A percentile compares a stretch with the other conserved stretches of the same genome.
phyloP scores from a whole-genome alignment of 2,888 invertebrate genomes.

The Steinernema scapterisci region DNA sequence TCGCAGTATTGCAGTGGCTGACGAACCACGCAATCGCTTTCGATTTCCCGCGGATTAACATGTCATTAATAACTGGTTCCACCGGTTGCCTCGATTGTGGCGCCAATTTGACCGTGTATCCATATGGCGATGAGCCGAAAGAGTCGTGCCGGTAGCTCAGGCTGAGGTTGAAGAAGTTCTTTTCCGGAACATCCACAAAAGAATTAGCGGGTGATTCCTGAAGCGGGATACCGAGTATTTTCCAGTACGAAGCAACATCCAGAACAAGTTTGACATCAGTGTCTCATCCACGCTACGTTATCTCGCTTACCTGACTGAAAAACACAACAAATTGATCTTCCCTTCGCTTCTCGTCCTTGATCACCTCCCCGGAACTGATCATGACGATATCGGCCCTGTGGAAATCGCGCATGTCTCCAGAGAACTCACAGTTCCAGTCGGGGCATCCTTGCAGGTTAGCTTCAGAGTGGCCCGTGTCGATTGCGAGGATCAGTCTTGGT shows the following conservation, averaged over 20 bases:
- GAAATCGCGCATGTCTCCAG: constrained; percentile 39
- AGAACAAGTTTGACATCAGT: too few relatives aligned
- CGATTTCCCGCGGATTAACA: constrained; percentile 47
- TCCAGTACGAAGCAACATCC: too few relatives aligned
- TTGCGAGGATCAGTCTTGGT: constrained; percentile 45
- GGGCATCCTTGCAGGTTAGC: constrained; percentile 60
- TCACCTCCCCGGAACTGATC: constrained; percentile 16
- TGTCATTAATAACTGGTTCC: constrained; percentile 35
- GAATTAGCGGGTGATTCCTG: constrained; percentile 39
- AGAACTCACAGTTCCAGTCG: constrained; percentile 64
- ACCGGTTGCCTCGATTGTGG: constrained; percentile 38
- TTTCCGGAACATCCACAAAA: constrained; percentile 31
- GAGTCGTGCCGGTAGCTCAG: constrained; percentile 64
- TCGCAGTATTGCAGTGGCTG: constrained; percentile 60
- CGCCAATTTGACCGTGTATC: constrained; percentile 62
- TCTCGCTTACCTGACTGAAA: constrained; percentile 42
- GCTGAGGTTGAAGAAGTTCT: constrained; percentile 56
- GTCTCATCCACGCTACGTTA: too few relatives aligned
- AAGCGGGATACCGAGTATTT: background rate
- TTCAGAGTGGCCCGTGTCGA: constrained; percentile 49
- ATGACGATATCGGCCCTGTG: constrained; percentile 40
- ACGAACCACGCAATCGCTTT: constrained; percentile 64
- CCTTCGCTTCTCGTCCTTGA: background rate
- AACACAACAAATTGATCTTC: constrained; percentile 41
- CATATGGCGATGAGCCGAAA: constrained; percentile 61